phyloP scores from a whole-genome alignment of 2,888 invertebrate genomes.

The Abscondita cerata region DNA sequence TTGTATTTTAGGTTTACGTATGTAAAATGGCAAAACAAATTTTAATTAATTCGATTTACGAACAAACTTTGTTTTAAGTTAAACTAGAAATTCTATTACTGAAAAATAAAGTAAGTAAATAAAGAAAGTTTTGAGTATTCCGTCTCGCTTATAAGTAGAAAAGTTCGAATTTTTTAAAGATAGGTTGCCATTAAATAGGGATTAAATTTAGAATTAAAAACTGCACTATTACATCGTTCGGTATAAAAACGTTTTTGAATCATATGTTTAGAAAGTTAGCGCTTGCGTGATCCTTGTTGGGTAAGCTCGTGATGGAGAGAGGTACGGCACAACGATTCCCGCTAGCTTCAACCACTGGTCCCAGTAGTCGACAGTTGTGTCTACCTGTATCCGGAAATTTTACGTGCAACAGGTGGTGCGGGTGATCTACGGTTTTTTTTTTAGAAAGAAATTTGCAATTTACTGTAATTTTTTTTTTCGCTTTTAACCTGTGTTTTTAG shows the following conservation, averaged over 20 bases:
- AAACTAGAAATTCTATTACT: too few relatives aligned
- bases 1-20: too few relatives aligned
- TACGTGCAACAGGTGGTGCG: constrained; percentile 27
- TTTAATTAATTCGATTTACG: too few relatives aligned
- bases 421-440: constrained; percentile 2
- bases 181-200: not conserved
- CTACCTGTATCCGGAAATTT: constrained; percentile 21
- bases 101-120: too few relatives aligned
- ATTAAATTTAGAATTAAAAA: not conserved
- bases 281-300: constrained; percentile 31
- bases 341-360: constrained; percentile 24
- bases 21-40: too few relatives aligned
- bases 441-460: not conserved
- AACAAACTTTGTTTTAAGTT: too few relatives aligned
- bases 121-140: too few relatives aligned
- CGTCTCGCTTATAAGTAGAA: too few relatives aligned
- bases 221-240: constrained; percentile 5
- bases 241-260: constrained; percentile 20
- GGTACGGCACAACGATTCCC: constrained; percentile 20
- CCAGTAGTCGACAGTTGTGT: constrained; percentile 19
- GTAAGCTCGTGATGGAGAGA: constrained; percentile 24
- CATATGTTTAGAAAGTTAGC: constrained; percentile 36
- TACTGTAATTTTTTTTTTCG: not conserved
- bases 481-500: not conserved
- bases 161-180: not conserved